Base-by-base conservation (phyloP, 2,888 invertebrate species). In the Asteroscopus sphinx region DNA sequence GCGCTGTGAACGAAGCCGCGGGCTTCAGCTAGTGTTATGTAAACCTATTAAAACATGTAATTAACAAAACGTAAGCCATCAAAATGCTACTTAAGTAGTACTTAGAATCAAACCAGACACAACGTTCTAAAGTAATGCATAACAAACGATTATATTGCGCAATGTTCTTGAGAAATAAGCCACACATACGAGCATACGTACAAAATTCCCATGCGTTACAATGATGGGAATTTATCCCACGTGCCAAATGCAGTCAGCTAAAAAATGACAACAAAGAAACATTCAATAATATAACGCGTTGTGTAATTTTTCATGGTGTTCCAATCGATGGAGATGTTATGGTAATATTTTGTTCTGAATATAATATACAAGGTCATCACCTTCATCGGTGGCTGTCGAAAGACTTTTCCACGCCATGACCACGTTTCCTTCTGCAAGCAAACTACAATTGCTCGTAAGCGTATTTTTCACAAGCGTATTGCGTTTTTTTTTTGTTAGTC, bases 201-300 rank as follows among this genome's bases (percentile, higher is more conserved):
- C 47, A 26, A 51, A 42, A 46, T 79, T 77, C 77, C 60, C 79
- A 77, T 77, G 74, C 74, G 75, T 71, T 53, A 69, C 56, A 76
- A 69, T 76, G 63, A 69, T 89, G 86, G 83, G 85, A 88, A 76
- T 59, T 33, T 47, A 25, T 89, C 87, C 80, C 89, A 89, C 89
- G 89, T 86, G 85, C 89, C 77, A 79, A 64, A 54, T 66, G 65
- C 36, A 32, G 48, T 58, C 58, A 65, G 56, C 65, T 59, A 73
- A 70, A 69, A 79, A 77, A 72, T 68, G 69, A 71, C 74, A 62
- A 65, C 53, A 54, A 62, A 57, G 56, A 16, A 40, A 41, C 26
- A 51, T 59, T 67, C 60, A 52, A 77, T 80, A 82, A 74, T 70
- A 80, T 74, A 78, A 84, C 68, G 46, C 40, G 35, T 68, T 66